Evolutionary conservation across 2,113 vertebrate species (phyloP).

Genomic region (Zapornia atra): DNA sequence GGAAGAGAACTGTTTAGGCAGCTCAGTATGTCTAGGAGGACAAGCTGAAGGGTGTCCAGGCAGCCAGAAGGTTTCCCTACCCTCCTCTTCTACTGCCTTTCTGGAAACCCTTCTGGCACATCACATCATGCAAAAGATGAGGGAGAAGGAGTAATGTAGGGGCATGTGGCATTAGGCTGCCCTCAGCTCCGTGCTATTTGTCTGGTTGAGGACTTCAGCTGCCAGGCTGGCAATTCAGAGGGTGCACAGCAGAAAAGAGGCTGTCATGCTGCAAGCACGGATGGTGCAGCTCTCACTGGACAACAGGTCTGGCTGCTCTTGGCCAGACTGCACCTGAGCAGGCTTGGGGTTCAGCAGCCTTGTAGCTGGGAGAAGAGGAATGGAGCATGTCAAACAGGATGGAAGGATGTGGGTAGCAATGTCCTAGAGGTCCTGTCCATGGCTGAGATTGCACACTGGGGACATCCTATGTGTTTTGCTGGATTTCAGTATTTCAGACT

Average conservation of each 20-base stretch:
- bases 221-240: not conserved
- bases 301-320: not conserved
- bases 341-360: not conserved
- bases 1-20: not conserved
- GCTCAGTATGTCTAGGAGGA: not conserved
- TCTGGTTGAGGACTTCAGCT: not conserved
- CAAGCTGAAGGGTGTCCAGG: not conserved
- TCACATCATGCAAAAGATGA: not conserved
- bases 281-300: rapidly evolving
- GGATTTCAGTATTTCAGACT: not conserved
- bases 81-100: not conserved
- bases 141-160: not conserved
- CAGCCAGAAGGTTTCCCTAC: not conserved
- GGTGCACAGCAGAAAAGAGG: not conserved
- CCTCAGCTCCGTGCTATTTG: rapidly evolving
- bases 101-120: not conserved
- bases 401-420: not conserved
- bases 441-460: not conserved
- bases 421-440: not conserved
- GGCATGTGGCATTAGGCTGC: not conserved
- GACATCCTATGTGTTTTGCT: not conserved
- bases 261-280: not conserved
- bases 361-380: not conserved
- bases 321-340: not conserved
- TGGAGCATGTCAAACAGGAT: not conserved